phyloP scores from a whole-genome alignment of 2,113 vertebrate species.

The Rhinoderma darwinii region DNA sequence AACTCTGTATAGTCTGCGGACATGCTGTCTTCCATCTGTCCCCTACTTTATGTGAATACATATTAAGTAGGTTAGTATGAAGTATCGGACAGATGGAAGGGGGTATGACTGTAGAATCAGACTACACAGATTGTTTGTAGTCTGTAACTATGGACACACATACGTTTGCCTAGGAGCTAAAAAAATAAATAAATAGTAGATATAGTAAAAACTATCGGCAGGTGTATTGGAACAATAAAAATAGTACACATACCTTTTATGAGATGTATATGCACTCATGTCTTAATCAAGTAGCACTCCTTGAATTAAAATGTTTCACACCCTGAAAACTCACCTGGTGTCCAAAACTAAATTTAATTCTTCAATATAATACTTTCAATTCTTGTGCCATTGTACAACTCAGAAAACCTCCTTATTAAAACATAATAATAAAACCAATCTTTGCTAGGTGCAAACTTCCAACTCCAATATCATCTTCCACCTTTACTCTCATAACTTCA shows the following conservation, averaged over 20 bases:
- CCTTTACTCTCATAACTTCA: constrained; percentile 81
- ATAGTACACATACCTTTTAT: not conserved
- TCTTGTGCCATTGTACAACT: constrained; percentile 40
- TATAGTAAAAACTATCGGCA: too few relatives aligned
- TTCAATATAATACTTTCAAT: constrained; percentile 79
- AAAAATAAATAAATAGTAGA: not conserved
- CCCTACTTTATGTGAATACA: not conserved
- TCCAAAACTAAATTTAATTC: constrained; percentile 68
- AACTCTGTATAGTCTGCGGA: too few relatives aligned
- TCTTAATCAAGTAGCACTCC: not conserved
- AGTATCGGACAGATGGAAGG: not conserved
- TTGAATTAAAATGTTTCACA: not conserved
- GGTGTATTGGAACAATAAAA: too few relatives aligned
- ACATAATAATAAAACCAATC: constrained; percentile 74
- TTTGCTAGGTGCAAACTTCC: constrained; percentile 79
- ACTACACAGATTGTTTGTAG: not conserved
- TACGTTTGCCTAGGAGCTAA: not conserved
- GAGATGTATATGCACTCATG: not conserved
- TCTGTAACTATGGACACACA: not conserved
- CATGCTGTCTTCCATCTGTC: too few relatives aligned
- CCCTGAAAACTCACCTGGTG: not conserved
- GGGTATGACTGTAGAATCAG: not conserved
- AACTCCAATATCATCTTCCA: constrained; percentile 78
- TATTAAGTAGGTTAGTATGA: not conserved
- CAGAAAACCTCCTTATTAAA: not conserved